Conservation (phyloP, 2,888 invertebrate species). For the Andrena praecox region DNA sequence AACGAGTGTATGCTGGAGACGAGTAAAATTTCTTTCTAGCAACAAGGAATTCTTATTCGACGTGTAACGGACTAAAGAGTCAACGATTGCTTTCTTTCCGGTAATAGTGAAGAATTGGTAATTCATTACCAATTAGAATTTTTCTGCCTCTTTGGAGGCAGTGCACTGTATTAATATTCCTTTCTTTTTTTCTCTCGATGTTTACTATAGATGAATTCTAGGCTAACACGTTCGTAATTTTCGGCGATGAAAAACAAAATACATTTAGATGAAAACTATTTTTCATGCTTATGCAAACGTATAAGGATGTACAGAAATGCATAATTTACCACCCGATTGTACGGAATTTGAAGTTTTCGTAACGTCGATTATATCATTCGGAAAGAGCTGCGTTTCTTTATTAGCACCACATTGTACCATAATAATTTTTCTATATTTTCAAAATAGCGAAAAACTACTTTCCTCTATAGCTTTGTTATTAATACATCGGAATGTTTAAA, state of each 20-base stretch:
- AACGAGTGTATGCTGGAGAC: conserved; percentile 51
- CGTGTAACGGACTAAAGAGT: background rate
- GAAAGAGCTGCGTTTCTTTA: conserved; percentile 35
- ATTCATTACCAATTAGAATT: conserved; percentile 7
- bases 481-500: background rate
- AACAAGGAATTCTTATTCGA: conserved; percentile 21
- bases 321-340: conserved; percentile 18
- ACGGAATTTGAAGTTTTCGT: background rate
- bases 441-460: background rate
- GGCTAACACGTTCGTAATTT: background rate
- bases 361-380: background rate
- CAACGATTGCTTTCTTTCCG: background rate
- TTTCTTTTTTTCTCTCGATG: background rate
- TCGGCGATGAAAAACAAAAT: conserved; percentile 14
- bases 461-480: background rate
- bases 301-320: conserved; percentile 31
- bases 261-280: conserved; percentile 23
- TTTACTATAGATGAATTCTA: background rate
- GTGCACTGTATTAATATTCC: background rate
- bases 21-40: conserved; percentile 42
- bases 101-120: background rate
- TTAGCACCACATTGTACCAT: conserved; percentile 48
- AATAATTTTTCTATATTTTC: conserved; percentile 43
- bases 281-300: conserved; percentile 44
- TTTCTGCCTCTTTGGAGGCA: background rate